Evolutionary conservation across 2,888 invertebrate genomes (phyloP).

Genomic region (Aleiodes testaceus): DNA sequence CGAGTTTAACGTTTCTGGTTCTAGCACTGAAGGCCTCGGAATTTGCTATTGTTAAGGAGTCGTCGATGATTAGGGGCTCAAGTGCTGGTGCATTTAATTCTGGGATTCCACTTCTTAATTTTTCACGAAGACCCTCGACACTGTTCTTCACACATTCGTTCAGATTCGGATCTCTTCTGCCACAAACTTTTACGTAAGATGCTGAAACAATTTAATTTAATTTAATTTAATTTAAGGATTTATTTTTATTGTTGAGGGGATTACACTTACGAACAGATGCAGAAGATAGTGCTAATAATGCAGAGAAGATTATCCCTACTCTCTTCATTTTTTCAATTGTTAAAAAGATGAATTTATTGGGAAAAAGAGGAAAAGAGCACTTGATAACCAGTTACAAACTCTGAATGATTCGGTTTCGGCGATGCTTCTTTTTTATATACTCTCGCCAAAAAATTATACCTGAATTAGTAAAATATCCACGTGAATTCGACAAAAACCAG

Average conservation of each 20-base stretch:
- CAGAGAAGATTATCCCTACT: conserved; percentile 4
- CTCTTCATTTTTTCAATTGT: conserved; percentile 25
- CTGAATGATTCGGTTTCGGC: not conserved
- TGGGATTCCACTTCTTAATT: conserved; percentile 61
- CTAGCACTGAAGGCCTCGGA: conserved; percentile 57
- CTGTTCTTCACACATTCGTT: conserved; percentile 60
- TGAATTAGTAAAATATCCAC: not conserved
- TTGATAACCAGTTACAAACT: not conserved
- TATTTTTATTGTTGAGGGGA: no score
- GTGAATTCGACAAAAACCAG: conserved; percentile 12
- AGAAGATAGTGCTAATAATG: conserved; percentile 41
- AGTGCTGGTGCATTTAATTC: conserved; percentile 62
- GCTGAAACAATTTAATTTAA: conserved; percentile 55
- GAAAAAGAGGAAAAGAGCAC: not conserved
- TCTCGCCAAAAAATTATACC: conserved; percentile 21
- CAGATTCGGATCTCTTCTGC: conserved; percentile 61
- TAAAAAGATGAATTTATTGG: no score
- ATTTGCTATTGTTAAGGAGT: conserved; percentile 56
- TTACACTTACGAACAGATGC: conserved; percentile 64
- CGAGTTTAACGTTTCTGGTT: conserved; percentile 57
- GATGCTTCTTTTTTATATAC: conserved; percentile 6
- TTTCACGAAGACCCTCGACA: conserved; percentile 49
- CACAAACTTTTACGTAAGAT: conserved; percentile 64
- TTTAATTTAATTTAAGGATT: no score
- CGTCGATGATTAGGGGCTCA: conserved; percentile 61